These are phyloP conservation scores for Standfussiana lucernea DNA, from an alignment of 2,888 invertebrate genomes.

Conservation along the genomic window DNA sequence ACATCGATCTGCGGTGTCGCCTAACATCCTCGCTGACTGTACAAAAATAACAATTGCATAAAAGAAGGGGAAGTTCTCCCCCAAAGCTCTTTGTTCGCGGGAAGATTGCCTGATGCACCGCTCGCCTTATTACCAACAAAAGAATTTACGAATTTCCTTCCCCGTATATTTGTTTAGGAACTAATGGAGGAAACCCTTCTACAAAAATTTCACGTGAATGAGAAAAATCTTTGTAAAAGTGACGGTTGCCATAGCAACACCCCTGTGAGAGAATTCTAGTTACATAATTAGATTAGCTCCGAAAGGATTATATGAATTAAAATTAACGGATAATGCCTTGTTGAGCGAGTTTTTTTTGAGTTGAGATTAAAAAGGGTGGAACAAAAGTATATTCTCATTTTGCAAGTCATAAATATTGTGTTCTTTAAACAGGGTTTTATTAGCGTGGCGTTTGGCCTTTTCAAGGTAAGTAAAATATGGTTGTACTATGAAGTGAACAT, in stretches of 20 bases:
- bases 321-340: slow-evolving; percentile 67
- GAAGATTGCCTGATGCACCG: slow-evolving; percentile 80
- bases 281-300: slow-evolving; percentile 71
- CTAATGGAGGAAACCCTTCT: slow-evolving; percentile 74
- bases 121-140: slow-evolving; percentile 75
- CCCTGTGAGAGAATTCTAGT: slow-evolving; percentile 68
- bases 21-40: slow-evolving; percentile 75
- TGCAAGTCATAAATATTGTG: slow-evolving; percentile 33
- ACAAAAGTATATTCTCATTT: slow-evolving; percentile 43
- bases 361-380: slow-evolving; percentile 55
- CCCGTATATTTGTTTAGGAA: slow-evolving; percentile 73
- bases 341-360: slow-evolving; percentile 56
- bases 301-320: slow-evolving; percentile 70
- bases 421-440: slow-evolving; percentile 35
- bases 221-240: slow-evolving; percentile 66
- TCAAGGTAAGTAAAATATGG: slow-evolving; percentile 20
- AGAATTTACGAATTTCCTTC: slow-evolving; percentile 74
- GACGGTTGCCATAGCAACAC: slow-evolving; percentile 77
- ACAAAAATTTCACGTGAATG: slow-evolving; percentile 72
- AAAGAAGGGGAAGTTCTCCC: slow-evolving; percentile 77
- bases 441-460: slow-evolving; percentile 19
- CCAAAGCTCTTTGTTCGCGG: slow-evolving; percentile 76
- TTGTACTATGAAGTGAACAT: background rate
- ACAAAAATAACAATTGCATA: slow-evolving; percentile 85
- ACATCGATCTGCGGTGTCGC: slow-evolving; percentile 72